These are phyloP conservation scores for Tauraco hartlaubi DNA, from an alignment of 2,797 vertebrate genomes.

Conservation along the genomic window DNA sequence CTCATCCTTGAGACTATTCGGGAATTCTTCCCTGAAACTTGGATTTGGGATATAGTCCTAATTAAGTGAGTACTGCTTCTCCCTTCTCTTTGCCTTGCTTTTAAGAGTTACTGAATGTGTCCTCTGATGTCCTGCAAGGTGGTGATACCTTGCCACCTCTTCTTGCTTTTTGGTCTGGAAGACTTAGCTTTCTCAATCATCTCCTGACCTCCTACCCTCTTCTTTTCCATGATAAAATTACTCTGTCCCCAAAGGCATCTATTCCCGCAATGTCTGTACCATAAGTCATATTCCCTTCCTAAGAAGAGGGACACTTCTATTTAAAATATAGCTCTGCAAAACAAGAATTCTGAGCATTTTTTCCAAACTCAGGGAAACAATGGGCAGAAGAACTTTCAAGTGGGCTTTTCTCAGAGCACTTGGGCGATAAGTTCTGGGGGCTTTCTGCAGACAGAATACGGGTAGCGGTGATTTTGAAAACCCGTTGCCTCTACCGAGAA, in stretches of 20 bases:
- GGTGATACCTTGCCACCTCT: neutral
- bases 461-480: neutral
- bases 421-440: neutral
- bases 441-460: neutral
- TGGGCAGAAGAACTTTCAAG: neutral
- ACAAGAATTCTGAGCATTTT: neutral
- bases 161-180: neutral
- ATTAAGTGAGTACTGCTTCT: conserved; percentile 78
- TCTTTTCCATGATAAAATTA: neutral
- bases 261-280: neutral
- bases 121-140: neutral
- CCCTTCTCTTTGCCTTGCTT: neutral
- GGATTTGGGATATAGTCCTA: conserved; percentile 87
- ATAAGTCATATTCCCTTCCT: neutral
- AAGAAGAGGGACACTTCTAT: neutral
- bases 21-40: conserved; percentile 88
- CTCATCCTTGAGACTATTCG: conserved; percentile 66
- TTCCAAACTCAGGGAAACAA: neutral
- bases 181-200: neutral
- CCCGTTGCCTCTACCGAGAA: neutral
- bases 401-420: neutral
- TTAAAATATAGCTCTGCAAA: neutral
- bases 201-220: neutral
- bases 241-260: neutral
- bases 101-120: neutral